phyloP scores from a whole-genome alignment of 1,140 invertebrate species.

The Lethrus apterus region DNA sequence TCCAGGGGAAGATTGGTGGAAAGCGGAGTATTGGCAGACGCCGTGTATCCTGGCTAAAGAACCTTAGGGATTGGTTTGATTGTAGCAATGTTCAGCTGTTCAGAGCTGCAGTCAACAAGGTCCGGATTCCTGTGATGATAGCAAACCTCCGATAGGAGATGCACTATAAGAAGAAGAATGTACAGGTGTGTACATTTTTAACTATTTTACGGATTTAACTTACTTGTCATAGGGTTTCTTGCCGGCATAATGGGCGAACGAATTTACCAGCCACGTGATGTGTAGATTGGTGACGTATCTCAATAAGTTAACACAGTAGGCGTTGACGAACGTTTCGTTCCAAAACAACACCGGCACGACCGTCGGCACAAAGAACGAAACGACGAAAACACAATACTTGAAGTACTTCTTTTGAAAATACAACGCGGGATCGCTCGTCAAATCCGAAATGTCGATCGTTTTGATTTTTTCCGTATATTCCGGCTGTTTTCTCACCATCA shows the following conservation, averaged over 20 bases:
- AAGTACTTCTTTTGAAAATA: conserved; percentile 57
- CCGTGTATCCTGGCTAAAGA: too few species aligned
- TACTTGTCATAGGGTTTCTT: conserved; percentile 63
- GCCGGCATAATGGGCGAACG: conserved; percentile 59
- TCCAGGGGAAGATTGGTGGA: too few species aligned
- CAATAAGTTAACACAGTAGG: conserved; percentile 18
- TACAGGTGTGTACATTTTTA: too few species aligned
- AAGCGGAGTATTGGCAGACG: too few species aligned
- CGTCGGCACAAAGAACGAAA: not conserved
- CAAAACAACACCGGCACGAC: not conserved
- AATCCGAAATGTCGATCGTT: conserved; percentile 59
- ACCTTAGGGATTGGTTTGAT: too few species aligned
- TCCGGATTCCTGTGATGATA: too few species aligned
- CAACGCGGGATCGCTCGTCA: conserved; percentile 60
- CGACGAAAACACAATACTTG: not conserved
- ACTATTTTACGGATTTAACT: conserved; percentile 32
- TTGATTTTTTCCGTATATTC: conserved; percentile 57
- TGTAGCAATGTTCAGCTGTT: too few species aligned
- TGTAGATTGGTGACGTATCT: conserved; percentile 52
- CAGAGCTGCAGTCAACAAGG: too few species aligned
- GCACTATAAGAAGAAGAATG: too few species aligned
- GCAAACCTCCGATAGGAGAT: too few species aligned
- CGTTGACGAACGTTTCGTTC: conserved; percentile 1
- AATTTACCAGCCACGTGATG: conserved; percentile 64
- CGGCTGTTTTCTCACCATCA: conserved; percentile 50